These are phyloP conservation scores for Drosophila pectinifera DNA, from an alignment of 1,140 invertebrate genomes.

Conservation along the genomic window DNA sequence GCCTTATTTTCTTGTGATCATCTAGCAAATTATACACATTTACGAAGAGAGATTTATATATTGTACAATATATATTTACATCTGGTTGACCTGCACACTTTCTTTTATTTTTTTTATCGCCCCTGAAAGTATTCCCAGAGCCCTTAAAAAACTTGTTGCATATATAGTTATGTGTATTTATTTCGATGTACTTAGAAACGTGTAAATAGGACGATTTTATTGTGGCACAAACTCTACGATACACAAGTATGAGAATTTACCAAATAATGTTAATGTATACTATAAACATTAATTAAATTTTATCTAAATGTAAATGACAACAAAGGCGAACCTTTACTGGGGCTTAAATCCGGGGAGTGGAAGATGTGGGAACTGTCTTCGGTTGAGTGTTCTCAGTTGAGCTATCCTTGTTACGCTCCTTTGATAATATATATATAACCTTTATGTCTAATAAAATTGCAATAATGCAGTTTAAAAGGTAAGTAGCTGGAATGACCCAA, in stretches of 20 bases:
- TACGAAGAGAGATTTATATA: slow-evolving; percentile 38
- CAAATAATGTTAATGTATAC: slow-evolving; percentile 42
- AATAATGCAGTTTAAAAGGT: too few relatives aligned
- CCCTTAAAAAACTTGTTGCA: slow-evolving; percentile 1
- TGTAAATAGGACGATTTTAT: slow-evolving; percentile 49
- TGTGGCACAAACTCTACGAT: slow-evolving; percentile 48
- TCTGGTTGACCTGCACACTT: slow-evolving; percentile 27
- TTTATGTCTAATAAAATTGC: too few relatives aligned
- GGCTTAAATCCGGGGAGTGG: not conserved
- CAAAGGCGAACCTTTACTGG: not conserved
- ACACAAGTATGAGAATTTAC: slow-evolving; percentile 56
- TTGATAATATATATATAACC: too few relatives aligned
- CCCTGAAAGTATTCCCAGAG: slow-evolving; percentile 27
- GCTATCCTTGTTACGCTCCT: too few relatives aligned
- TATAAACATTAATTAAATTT: slow-evolving; percentile 44
- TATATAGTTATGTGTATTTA: slow-evolving; percentile 29
- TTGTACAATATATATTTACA: slow-evolving; percentile 29
- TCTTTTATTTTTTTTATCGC: slow-evolving; percentile 8
- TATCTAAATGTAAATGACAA: slow-evolving; percentile 22
- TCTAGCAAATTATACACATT: slow-evolving; percentile 36
- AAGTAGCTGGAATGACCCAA: too few relatives aligned
- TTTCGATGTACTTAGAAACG: slow-evolving; percentile 41
- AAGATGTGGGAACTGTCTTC: not conserved
- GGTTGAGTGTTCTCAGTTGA: too few relatives aligned
- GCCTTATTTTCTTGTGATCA: slow-evolving; percentile 62